Conservation (phyloP, 1,140 invertebrate genomes). For the Drosophila kohkoa region DNA sequence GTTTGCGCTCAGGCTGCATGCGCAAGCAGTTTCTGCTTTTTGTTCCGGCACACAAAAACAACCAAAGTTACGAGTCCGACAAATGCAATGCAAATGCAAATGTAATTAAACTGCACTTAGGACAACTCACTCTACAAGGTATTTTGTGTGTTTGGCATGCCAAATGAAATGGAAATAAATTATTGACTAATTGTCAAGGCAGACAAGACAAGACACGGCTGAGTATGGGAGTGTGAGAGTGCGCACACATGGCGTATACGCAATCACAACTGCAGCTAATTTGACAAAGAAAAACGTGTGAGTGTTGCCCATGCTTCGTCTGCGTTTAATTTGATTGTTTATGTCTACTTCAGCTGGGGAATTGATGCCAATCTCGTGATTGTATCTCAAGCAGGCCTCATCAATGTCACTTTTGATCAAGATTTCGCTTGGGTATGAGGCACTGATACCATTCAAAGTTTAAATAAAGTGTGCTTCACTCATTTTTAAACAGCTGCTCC, state of each 20-base stretch:
- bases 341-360: conserved; percentile 48
- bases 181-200: conserved; percentile 82
- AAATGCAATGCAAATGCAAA: conserved; percentile 73
- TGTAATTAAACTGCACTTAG: conserved; percentile 81
- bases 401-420: conserved; percentile 55
- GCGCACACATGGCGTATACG: conserved; percentile 48
- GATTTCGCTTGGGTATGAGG: conserved; percentile 11
- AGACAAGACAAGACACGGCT: conserved; percentile 44
- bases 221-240: conserved; percentile 4
- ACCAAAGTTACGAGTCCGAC: conserved; percentile 39
- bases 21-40: conserved; percentile 41
- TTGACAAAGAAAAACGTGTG: conserved; percentile 54
- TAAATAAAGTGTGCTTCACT: conserved; percentile 32
- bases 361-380: conserved; percentile 54
- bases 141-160: conserved; percentile 59
- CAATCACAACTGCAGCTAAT: conserved; percentile 69
- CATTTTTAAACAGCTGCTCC: conserved; percentile 35
- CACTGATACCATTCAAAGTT: not conserved
- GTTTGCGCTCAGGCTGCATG: conserved; percentile 48
- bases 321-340: conserved; percentile 76
- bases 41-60: conserved; percentile 51
- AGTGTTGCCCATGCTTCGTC: not conserved
- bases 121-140: conserved; percentile 8
- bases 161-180: conserved; percentile 82
- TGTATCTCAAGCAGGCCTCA: conserved; percentile 38